Evolutionary conservation across 2,888 invertebrate genomes (phyloP), one percentile per base, ranked within the genome.

Genomic region (Pterostichus niger): DNA sequence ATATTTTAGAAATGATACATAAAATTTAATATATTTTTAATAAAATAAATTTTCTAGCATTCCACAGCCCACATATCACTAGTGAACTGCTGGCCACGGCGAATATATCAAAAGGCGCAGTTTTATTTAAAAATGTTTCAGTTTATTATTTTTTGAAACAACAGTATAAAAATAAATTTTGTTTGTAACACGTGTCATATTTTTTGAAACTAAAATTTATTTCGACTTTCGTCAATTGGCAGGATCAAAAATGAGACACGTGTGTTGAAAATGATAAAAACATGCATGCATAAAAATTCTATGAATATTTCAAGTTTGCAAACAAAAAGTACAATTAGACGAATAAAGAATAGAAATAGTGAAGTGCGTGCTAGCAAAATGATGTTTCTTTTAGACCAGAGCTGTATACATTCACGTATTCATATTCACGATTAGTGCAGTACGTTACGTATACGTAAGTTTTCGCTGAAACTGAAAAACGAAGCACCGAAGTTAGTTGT

Each of bases 191-290:
- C 75, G 75, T 75, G 75, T 52, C 49, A 10, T 49, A 49, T 31
- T 49, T 75, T 75, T 75, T 75, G 75, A 75, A 75, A 75, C 75
- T 75, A 75, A 75, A 52, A 75, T 75, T 75, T 24, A 24, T 5
- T n/a, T 75, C 11, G 75, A 71, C 68, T 71, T 71, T 71, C 1
- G 68, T 71, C 52, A 75, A 75, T 75, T 75, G 75, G 75, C 75
- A 75, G 75, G 52, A 75, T 75, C 75, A 75, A 75, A 75, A 75
- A 31, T 75, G 75, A 52, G 75, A 24, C 75, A 75, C 52, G 75
- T 75, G 52, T 75, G 9, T 10, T 33, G 64, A 64, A 64, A 64
- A 64, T 35, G 1, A 31, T 64, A 33, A 59, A 59, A 59, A 59
- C 40, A 3, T 40, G 40, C 9, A 40, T 40, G 40, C 40, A 40